Evolutionary conservation across 2,797 vertebrate genomes (phyloP), one percentile per base, ranked within the genome.

Genomic region (Holocentrus rufus): DNA sequence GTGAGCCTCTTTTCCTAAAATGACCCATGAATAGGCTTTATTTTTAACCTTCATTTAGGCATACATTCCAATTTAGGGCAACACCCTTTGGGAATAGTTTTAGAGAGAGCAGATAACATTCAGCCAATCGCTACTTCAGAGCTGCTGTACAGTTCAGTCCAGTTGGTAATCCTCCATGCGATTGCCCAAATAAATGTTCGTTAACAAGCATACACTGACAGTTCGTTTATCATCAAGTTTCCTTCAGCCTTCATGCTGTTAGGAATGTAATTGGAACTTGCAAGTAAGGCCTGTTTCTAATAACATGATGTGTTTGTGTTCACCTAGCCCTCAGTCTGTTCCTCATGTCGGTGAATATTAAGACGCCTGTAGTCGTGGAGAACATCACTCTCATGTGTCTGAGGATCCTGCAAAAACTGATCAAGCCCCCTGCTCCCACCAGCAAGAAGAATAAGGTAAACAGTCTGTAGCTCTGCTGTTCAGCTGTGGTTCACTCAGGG

Each of bases 361-460:
- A 99, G 92, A 99, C 98, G 0, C 98, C 98, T 0, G 98, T 99
- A 36, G 98, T 99, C 34, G 98, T 99, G 72, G 98, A 99, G 81
- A 99, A 99, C 91, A 98, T 99, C 83, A 99, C 98, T 18, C 94
- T 99, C 61, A 99, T 99, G 97, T 99, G 98, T 88, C 93, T 99
- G 88, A 95, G 97, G 88, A 99, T 99, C 87, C 92, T 99, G 10
- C 98, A 99, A 87, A 99, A 98, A 85, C 94, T 99, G 71, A 98
- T 99, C 84, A 99, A 97, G 80, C 98, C 98, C 0, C 97, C 97
- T 54, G 95, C 96, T 42, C 96, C 98, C 17, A 99, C 97, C 52
- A 99, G 98, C 95, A 99, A 99, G 93, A 99, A 98, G 86, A 99
- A 99, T 89, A 99, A 99, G 97, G 98, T 99, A 87, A 72, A 80